These are phyloP conservation scores for Percina caprodes DNA, from an alignment of 2,113 vertebrate species.

Conservation along the genomic window DNA sequence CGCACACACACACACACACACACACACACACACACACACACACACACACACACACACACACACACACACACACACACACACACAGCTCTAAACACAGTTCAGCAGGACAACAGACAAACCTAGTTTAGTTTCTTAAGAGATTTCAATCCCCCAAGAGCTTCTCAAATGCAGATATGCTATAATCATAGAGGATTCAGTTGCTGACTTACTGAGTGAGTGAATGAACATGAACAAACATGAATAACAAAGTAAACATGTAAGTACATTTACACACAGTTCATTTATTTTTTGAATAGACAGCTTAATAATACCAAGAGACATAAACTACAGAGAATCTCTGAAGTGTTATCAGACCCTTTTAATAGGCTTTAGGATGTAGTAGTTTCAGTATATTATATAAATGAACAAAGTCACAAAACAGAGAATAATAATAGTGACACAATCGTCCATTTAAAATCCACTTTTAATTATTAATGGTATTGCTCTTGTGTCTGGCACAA, in stretches of 20 bases:
- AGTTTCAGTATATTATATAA: not conserved
- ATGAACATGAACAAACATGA: not conserved
- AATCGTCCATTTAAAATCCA: not conserved
- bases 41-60: not conserved
- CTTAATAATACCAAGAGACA: not conserved
- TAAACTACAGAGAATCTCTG: not conserved
- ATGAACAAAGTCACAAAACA: not conserved
- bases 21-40: not conserved
- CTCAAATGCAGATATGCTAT: constrained; percentile 1
- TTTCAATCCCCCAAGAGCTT: not conserved
- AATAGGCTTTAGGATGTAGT: not conserved
- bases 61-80: not conserved
- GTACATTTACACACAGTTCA: not conserved
- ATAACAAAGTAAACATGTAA: not conserved
- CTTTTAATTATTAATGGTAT: not conserved
- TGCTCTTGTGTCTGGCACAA: not conserved
- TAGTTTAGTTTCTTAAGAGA: not conserved
- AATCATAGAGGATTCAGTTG: constrained; percentile 3
- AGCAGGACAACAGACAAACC: not conserved
- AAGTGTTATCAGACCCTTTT: not conserved
- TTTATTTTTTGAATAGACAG: not conserved
- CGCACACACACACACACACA: not conserved
- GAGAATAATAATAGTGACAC: not conserved
- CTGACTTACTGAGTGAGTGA: not conserved
- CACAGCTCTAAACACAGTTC: not conserved